Evolutionary conservation across 2,113 vertebrate genomes (phyloP), one percentile per base, ranked within the genome.

Genomic region (Progne subis): DNA sequence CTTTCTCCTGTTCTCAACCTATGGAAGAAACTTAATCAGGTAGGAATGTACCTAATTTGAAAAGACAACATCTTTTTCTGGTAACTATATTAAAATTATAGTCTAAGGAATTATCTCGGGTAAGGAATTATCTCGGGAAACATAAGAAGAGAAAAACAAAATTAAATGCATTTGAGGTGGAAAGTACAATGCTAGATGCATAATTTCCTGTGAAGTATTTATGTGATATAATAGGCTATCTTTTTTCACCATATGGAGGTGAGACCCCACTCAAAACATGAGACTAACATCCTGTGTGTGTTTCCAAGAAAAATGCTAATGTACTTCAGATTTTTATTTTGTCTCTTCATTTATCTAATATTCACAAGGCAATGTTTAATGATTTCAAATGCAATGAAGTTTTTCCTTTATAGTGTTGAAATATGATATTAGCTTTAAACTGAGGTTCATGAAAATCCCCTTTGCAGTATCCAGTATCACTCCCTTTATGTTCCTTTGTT

Each of bases 21-120:
- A 26, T 99, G 99, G 99, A 99, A 99, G 97, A 99, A 99, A 94
- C 98, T 99, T 85, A 99, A 99, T 94, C 99, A 99, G 99, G 99
- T 99, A 93, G 88, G 98, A 92, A 79, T 64, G 26, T 9, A 65
- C 18, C 19, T 79, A 63, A 61, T 88, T 74, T 85, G 14, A 69
- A 89, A 87, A 64, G 4, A 26, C 9, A 44, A 21, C 6, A 28
- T 79, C 26, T 77, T 37, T 47, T 70, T 32, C 46, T 3, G 11
- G 16, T 64, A 72, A 20, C 21, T 63, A 8, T 34, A 23, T 70
- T 53, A 86, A 77, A 95, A 70, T 14, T 50, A 25, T 31, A 4
- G 11, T 87, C 37, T 82, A 52, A 84, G 8, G 20, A 74, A 47
- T 85, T 88, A 11, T 43, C 55, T 55, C 19, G 34, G 64, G 37